Conservation (phyloP, 2,888 invertebrate species). For the Phymatocera aterrima region DNA sequence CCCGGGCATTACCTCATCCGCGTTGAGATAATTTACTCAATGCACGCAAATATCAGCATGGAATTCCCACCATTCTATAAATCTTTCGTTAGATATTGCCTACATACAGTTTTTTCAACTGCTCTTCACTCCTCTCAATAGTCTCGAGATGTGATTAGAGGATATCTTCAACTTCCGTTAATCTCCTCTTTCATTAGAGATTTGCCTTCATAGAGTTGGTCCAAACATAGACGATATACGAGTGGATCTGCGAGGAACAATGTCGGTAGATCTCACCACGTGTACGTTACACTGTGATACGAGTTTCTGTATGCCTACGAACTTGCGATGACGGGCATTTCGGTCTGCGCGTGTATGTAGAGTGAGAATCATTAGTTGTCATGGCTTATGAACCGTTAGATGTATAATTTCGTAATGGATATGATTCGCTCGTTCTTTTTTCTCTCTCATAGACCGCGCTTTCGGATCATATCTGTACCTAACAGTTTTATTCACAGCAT, state of each 20-base stretch:
- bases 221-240: neutral
- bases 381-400: constrained; percentile 27
- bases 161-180: neutral
- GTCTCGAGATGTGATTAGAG: neutral
- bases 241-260: neutral
- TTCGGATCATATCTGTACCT: too few species aligned
- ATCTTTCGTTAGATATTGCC: neutral
- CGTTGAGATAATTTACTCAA: neutral
- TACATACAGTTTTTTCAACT: neutral
- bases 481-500: neutral
- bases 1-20: neutral
- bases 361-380: constrained; percentile 11
- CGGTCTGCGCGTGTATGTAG: neutral
- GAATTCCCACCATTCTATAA: neutral
- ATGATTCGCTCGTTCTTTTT: constrained; percentile 24
- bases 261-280: neutral
- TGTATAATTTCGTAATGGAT: constrained; percentile 34
- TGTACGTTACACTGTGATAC: neutral
- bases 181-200: constrained; percentile 26
- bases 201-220: constrained; percentile 21
- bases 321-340: too few species aligned
- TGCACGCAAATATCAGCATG: neutral
- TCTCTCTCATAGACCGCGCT: constrained; percentile 2
- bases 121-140: neutral
- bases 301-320: neutral